Evolutionary conservation across 2,797 vertebrate species (phyloP).

Genomic region (Anabas testudineus): DNA sequence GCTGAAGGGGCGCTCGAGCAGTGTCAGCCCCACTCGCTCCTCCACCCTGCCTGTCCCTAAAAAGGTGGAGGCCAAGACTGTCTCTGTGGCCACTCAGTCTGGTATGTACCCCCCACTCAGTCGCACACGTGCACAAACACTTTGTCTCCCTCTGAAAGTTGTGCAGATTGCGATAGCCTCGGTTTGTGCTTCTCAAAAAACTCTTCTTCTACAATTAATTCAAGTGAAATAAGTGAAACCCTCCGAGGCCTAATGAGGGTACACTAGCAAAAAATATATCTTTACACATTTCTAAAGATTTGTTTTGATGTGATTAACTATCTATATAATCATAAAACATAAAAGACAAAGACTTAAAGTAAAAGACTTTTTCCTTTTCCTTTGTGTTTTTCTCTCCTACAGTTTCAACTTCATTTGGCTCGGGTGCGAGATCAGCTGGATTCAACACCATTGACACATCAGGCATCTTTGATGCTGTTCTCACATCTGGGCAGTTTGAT

Average conservation of each 20-base stretch:
- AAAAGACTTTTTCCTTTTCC: not conserved
- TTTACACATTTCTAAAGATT: too few relatives aligned
- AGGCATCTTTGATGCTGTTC: conserved; percentile 83
- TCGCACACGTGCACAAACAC: conserved; percentile 35
- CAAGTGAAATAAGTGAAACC: not conserved
- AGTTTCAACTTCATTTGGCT: conserved; percentile 58
- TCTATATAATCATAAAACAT: not conserved
- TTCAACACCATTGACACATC: conserved; percentile 70
- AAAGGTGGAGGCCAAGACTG: conserved; percentile 91
- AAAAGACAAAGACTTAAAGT: not conserved
- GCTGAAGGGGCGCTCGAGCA: conserved; percentile 93
- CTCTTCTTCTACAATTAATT: not conserved
- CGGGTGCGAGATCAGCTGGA: conserved; percentile 49
- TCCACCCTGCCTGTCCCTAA: conserved; percentile 91
- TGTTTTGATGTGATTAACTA: not conserved
- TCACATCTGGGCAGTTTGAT: conserved; percentile 53
- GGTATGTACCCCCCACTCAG: conserved; percentile 73
- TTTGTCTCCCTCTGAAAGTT: conserved; percentile 21
- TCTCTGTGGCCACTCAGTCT: conserved; percentile 91
- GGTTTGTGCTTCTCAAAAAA: not conserved
- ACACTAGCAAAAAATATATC: not conserved
- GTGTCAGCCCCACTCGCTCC: conserved; percentile 94
- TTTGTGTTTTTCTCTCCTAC: conserved; percentile 34
- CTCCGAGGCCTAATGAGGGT: too few relatives aligned
- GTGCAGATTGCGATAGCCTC: conserved; percentile 15